Conservation (phyloP, 2,888 invertebrate genomes). For the Pediacus dermestoides region DNA sequence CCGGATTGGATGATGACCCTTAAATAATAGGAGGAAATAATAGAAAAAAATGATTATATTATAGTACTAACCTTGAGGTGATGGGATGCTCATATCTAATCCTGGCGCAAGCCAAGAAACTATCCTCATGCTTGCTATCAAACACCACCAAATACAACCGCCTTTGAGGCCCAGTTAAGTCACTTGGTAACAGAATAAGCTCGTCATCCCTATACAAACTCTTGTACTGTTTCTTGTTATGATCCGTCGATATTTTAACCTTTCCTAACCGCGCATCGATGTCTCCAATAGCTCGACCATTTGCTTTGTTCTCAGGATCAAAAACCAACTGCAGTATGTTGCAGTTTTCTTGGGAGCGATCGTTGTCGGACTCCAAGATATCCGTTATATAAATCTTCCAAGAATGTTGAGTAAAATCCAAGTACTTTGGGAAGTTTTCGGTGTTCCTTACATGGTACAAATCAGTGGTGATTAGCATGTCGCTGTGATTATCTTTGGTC, state of each 20-base stretch:
- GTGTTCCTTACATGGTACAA: constrained; percentile 64
- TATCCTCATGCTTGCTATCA: constrained; percentile 71
- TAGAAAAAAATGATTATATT: neutral
- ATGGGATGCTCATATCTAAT: constrained; percentile 65
- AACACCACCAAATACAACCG: constrained; percentile 78
- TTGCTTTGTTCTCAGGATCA: constrained; percentile 69
- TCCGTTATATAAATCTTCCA: constrained; percentile 91
- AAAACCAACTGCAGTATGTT: constrained; percentile 81
- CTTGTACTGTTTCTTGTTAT: constrained; percentile 54
- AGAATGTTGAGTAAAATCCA: constrained; percentile 66
- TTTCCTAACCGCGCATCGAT: constrained; percentile 73
- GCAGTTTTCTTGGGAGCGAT: constrained; percentile 72
- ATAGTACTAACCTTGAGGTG: constrained; percentile 63
- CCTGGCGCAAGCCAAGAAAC: constrained; percentile 79
- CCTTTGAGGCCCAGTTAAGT: constrained; percentile 71
- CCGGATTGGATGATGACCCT: constrained; percentile 71
- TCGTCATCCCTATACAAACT: constrained; percentile 67
- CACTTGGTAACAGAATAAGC: constrained; percentile 66
- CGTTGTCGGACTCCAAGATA: constrained; percentile 72
- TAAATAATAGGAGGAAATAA: constrained; percentile 26
- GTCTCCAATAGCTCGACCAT: constrained; percentile 72
- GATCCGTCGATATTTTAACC: constrained; percentile 66
- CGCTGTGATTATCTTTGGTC: constrained; percentile 57
- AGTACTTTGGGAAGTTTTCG: constrained; percentile 51
- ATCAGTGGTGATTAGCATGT: constrained; percentile 75